Evolutionary conservation across 2,888 invertebrate species (phyloP).

Genomic region (Platycheirus albimanus): DNA sequence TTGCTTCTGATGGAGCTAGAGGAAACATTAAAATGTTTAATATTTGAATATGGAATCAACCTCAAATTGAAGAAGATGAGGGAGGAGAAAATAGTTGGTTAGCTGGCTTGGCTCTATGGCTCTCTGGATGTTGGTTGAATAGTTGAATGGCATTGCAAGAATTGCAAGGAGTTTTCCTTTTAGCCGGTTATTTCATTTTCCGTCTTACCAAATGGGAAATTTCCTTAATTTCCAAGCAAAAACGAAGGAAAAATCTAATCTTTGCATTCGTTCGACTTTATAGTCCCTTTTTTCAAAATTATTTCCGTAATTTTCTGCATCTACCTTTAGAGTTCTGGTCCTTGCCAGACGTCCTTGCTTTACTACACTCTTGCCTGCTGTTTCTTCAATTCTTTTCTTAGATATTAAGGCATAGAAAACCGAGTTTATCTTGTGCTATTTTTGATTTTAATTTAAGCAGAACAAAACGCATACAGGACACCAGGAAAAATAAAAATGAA

Average conservation of each 20-base stretch:
- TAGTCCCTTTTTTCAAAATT: conserved; percentile 47
- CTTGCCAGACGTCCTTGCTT: conserved; percentile 22
- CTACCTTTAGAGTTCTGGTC: conserved; percentile 27
- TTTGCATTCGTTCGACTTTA: conserved; percentile 55
- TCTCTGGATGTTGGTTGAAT: conserved; percentile 9
- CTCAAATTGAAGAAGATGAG: conserved; percentile 61
- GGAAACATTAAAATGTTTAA: conserved; percentile 63
- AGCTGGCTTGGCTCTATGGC: conserved; percentile 16
- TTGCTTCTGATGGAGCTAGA: not conserved
- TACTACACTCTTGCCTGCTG: conserved; percentile 4
- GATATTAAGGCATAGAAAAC: not conserved
- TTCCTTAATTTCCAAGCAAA: conserved; percentile 64
- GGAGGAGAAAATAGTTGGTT: conserved; percentile 24
- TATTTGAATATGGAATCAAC: conserved; percentile 68
- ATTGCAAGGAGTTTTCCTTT: conserved; percentile 32
- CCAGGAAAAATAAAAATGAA: not conserved
- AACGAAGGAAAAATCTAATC: conserved; percentile 67
- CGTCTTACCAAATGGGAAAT: conserved; percentile 65
- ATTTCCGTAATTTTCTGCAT: conserved; percentile 67
- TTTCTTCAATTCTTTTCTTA: conserved; percentile 21
- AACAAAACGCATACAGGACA: conserved; percentile 34
- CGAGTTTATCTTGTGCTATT: conserved; percentile 35
- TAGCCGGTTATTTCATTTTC: conserved; percentile 63
- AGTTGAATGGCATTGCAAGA: conserved; percentile 20
- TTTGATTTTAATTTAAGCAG: conserved; percentile 38